Evolutionary conservation across 2,888 invertebrate genomes (phyloP), one percentile per base, ranked within the genome.

Genomic region (Diarsia brunnea): DNA sequence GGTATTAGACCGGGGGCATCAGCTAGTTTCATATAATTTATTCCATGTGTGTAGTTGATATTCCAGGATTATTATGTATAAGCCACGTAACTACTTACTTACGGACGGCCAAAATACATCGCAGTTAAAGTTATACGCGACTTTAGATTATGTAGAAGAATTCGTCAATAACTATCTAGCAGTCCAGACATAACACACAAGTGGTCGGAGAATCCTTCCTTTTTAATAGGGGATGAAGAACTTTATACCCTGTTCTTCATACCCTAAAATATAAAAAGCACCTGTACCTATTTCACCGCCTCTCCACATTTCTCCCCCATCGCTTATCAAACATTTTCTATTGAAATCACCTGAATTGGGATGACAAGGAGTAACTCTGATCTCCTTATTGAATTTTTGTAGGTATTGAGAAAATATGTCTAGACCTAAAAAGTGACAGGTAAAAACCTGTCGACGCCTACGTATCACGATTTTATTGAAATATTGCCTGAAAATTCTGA

Each of bases 311-410:
- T 45, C 69, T 3, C 45, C 51, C 49, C 72, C 63, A 43, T 47
- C 53, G 67, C 38, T 61, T 72, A 72, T 81, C 68, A 45, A 69
- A 66, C 1, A 66, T 47, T 71, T 64, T 70, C 61, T 49, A 53
- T 76, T 69, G 76, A 69, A 69, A 71, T 70, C 55, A 75, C 58
- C 38, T 53, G 64, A 60, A 68, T 60, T 60, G 38, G 38, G 61
- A 81, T 81, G 81, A 77, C 73, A 64, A 31, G 78, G 53, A 67
- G 21, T 69, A 63, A 53, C 47, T 43, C 2, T 24, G 58, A 77
- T 69, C 65, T 43, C 27, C 64, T 81, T 73, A 77, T 81, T 81
- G 69, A 66, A 49, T 69, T 69, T 78, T 71, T 77, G n/a, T 47
- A 76, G 69, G 12, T 61, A 27, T 47, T 16, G 21, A 60, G 11